Conservation (phyloP, 2,888 invertebrate genomes). For the Melolontha melolontha region DNA sequence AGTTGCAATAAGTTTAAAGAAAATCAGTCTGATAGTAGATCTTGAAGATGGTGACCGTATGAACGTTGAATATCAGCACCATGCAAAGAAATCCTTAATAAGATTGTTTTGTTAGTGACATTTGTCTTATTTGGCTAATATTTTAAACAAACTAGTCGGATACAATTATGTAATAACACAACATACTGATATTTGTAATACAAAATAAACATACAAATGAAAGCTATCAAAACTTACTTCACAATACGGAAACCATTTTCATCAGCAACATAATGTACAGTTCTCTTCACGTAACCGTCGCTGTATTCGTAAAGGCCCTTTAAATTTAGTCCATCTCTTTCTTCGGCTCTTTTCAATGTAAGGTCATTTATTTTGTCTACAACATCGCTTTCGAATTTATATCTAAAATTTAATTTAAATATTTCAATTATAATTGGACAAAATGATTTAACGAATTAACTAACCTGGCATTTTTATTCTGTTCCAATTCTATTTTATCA, state of each 20-base stretch:
- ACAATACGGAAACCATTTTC: slow-evolving; percentile 72
- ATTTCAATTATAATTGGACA: too few species aligned
- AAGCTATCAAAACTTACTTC: slow-evolving; percentile 64
- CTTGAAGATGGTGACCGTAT: too few species aligned
- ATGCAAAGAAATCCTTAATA: too few species aligned
- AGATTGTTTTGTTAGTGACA: too few species aligned
- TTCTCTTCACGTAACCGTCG: slow-evolving; percentile 71
- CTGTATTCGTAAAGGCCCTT: slow-evolving; percentile 71
- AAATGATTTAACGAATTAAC: slow-evolving; percentile 12
- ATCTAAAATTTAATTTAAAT: slow-evolving; percentile 47
- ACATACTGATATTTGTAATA: too few species aligned
- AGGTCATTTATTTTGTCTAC: slow-evolving; percentile 67
- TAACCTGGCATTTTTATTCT: slow-evolving; percentile 51
- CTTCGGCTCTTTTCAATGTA: slow-evolving; percentile 63
- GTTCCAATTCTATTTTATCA: slow-evolving; percentile 43
- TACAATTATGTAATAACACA: too few species aligned
- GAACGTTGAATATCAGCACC: too few species aligned
- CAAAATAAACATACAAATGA: too few species aligned
- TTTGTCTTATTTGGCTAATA: too few species aligned
- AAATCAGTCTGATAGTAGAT: too few species aligned
- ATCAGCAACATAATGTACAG: slow-evolving; percentile 72
- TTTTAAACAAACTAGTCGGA: too few species aligned
- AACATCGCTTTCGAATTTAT: slow-evolving; percentile 64
- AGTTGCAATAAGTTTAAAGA: too few species aligned
- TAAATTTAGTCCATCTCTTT: slow-evolving; percentile 64